These are phyloP conservation scores for Hyla sarda DNA, from an alignment of 2,113 vertebrate genomes.

Conservation along the genomic window DNA sequence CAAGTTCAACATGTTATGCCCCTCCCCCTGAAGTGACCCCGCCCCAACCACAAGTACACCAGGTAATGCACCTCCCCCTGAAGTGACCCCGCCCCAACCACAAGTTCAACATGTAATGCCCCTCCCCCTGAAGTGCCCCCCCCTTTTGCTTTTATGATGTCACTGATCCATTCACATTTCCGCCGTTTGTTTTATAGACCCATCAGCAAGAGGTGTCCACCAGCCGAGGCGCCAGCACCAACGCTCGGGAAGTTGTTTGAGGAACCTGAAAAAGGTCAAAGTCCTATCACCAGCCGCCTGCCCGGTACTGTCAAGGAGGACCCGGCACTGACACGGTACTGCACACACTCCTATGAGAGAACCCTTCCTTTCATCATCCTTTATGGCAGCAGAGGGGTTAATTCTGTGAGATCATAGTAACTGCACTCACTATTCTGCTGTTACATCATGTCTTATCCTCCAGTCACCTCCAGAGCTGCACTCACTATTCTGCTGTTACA, in stretches of 20 bases:
- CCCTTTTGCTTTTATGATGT: not conserved
- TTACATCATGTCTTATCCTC: too few species aligned
- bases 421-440: too few species aligned
- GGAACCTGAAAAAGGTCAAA: slow-evolving; percentile 77
- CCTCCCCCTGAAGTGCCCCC: too few species aligned
- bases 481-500: too few species aligned
- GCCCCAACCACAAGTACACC: slow-evolving; percentile 80
- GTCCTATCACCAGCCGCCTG: slow-evolving; percentile 65
- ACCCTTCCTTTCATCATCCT: too few species aligned
- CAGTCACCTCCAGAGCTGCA: too few species aligned
- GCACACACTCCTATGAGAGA: too few species aligned
- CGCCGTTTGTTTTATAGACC: slow-evolving; percentile 70
- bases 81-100: too few species aligned
- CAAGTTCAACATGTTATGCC: too few species aligned
- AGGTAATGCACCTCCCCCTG: slow-evolving; percentile 67
- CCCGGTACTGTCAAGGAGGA: slow-evolving; percentile 76
- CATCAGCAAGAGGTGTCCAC: slow-evolving; percentile 72
- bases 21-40: slow-evolving; percentile 64
- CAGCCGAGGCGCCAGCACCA: slow-evolving; percentile 61
- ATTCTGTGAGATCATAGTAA: too few species aligned
- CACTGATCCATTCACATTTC: not conserved
- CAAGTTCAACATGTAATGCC: too few species aligned
- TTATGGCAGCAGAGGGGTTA: too few species aligned
- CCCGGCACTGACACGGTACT: slow-evolving; percentile 77
- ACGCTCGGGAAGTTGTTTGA: slow-evolving; percentile 79